These are phyloP conservation scores for Agrotis segetum DNA, from an alignment of 2,888 invertebrate genomes.

Conservation along the genomic window DNA sequence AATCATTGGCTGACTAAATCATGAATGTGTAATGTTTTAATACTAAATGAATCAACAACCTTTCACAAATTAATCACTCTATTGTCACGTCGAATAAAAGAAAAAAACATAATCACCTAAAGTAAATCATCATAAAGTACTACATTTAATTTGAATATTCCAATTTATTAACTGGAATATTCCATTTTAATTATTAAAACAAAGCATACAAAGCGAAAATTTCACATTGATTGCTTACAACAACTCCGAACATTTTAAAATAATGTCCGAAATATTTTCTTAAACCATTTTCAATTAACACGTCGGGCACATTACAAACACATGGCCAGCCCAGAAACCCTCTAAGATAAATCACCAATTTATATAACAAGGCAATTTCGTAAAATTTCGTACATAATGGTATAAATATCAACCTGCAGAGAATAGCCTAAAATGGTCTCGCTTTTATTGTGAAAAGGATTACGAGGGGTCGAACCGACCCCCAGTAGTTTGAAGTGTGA, in stretches of 20 bases:
- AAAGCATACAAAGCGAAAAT: slow-evolving; percentile 7
- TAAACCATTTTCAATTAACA: slow-evolving; percentile 50
- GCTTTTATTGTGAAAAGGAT: slow-evolving; percentile 70
- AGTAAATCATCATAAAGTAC: too few relatives aligned
- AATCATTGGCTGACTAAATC: not conserved
- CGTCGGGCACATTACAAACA: slow-evolving; percentile 51
- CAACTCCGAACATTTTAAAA: slow-evolving; percentile 20
- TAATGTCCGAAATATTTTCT: slow-evolving; percentile 35
- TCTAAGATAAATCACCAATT: slow-evolving; percentile 59
- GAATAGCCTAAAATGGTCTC: slow-evolving; percentile 66
- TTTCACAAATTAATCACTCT: too few relatives aligned
- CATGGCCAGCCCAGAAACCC: slow-evolving; percentile 38
- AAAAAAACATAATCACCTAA: not conserved
- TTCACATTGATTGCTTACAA: slow-evolving; percentile 19
- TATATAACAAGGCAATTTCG: slow-evolving; percentile 49
- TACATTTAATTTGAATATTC: not conserved
- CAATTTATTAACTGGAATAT: not conserved
- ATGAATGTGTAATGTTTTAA: not conserved
- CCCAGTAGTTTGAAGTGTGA: slow-evolving; percentile 56
- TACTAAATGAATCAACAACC: too few relatives aligned
- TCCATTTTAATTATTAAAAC: not conserved
- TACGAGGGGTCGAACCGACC: slow-evolving; percentile 49
- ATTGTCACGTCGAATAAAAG: not conserved
- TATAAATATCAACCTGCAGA: slow-evolving; percentile 70
- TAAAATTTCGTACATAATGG: slow-evolving; percentile 62